Conservation (phyloP, 1,140 invertebrate genomes). For the Goniozus legneri region DNA sequence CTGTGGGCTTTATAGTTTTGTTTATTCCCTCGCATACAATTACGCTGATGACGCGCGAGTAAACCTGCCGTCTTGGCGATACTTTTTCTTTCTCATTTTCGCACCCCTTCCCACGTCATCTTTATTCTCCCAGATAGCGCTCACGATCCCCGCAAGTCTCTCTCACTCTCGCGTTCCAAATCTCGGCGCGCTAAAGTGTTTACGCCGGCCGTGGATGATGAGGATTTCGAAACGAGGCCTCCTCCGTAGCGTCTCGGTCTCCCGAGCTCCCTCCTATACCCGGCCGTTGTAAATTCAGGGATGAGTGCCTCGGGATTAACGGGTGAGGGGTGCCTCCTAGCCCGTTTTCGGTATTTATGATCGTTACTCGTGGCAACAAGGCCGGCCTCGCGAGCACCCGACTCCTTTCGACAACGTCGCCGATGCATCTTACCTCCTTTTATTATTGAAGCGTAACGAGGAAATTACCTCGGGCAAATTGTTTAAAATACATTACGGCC, state of each 20-base stretch:
- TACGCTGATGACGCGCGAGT: slow-evolving; percentile 31
- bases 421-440: background rate
- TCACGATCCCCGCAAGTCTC: slow-evolving; percentile 1
- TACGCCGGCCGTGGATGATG: slow-evolving; percentile 17
- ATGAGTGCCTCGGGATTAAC: slow-evolving; percentile 3
- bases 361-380: no score
- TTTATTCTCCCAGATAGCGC: background rate
- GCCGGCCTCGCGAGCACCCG: background rate
- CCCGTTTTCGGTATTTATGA: background rate
- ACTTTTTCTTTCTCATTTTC: slow-evolving; percentile 9
- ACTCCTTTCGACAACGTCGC: slow-evolving; percentile 3
- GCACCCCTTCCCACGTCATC: background rate
- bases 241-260: slow-evolving; percentile 6
- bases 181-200: slow-evolving; percentile 14
- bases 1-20: slow-evolving; percentile 34
- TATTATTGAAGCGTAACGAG: background rate
- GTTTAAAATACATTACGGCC: no score
- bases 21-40: slow-evolving; percentile 35
- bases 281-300: slow-evolving; percentile 15
- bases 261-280: slow-evolving; percentile 3
- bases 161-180: slow-evolving; percentile 4
- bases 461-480: no score
- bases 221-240: slow-evolving; percentile 22
- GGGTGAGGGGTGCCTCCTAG: no score
- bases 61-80: slow-evolving; percentile 14